Base-by-base conservation (phyloP, 2,797 vertebrate species). In the Peromyscus nudipes region DNA sequence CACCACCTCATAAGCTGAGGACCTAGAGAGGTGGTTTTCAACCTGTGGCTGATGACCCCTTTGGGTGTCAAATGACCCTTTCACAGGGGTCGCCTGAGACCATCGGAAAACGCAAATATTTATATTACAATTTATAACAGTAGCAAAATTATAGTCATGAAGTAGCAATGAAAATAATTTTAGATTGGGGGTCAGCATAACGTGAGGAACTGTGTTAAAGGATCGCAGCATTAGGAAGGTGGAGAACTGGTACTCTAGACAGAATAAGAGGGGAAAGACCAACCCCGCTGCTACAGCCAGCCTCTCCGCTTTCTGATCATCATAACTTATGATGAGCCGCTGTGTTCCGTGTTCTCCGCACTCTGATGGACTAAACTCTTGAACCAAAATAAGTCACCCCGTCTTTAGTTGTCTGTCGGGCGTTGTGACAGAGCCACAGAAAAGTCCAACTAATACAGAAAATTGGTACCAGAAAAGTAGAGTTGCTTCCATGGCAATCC, bases 31-130 rank as follows among this genome's bases (percentile, higher is more conserved):
- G 4, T 25, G 6, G 19, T n/a, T 81, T 21, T 57, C 52, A n/a
- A 8, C 10, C 23, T 75, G 37, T 40, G 10, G 4, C 0, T 25
- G 4, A 12, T 5, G 11, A 31, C 14, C 4, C 3, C 43, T 77
- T 77, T 49, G 16, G 14, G 23, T 29, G 3, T 34, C 29, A 49
- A 52, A n/a, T 10, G 34, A 8, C 5, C 52, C 52, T 81, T 81
- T 57, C 34, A 55, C 19, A 49, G 77, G 31, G 17, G 29, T 79
- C 17, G 10, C 77, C 31, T n/a, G 21, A 55, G 34, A n/a, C 49
- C 31, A 55, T n/a, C 10, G 1, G 34, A 81, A 81, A 57, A 81
- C 52, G 25, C 52, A 81, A 34, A 57, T 57, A 11, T n/a, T 57
- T 37, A 57, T 11, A 55, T 80, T 80, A n/a, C 34, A 23, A 81